phyloP scores from a whole-genome alignment of 2,888 invertebrate species.

The Ceriagrion tenellum region DNA sequence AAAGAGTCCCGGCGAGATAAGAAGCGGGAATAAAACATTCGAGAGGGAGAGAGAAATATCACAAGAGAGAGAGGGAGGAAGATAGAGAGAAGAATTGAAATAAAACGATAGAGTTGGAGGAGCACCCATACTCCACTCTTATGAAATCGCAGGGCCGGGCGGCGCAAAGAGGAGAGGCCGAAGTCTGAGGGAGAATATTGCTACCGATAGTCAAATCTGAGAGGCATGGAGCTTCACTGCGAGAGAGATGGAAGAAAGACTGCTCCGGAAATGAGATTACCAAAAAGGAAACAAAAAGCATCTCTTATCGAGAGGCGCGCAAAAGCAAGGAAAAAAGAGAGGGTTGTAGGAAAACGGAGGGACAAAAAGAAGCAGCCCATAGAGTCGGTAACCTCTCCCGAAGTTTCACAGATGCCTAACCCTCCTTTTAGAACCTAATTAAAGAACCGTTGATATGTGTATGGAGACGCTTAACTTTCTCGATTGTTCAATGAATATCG shows the following conservation, averaged over 20 bases:
- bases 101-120: constrained; percentile 7
- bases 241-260: not conserved
- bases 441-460: too few species aligned
- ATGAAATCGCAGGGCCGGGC: not conserved
- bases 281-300: constrained; percentile 36
- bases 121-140: not conserved
- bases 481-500: too few species aligned
- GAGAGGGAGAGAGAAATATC: not conserved
- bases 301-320: not conserved
- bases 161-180: not conserved
- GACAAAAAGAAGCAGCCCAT: not conserved
- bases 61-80: not conserved
- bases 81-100: not conserved
- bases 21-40: constrained; percentile 6
- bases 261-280: constrained; percentile 29
- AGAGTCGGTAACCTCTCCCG: not conserved
- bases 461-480: too few species aligned
- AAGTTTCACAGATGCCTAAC: not conserved
- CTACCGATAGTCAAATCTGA: constrained; percentile 53
- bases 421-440: too few species aligned
- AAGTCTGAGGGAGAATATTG: not conserved
- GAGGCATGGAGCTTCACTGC: constrained; percentile 4
- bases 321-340: not conserved
- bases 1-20: not conserved
- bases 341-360: not conserved